These are phyloP conservation scores for Pelvicachromis taeniatus DNA, from an alignment of 2,113 vertebrate genomes.

Conservation along the genomic window DNA sequence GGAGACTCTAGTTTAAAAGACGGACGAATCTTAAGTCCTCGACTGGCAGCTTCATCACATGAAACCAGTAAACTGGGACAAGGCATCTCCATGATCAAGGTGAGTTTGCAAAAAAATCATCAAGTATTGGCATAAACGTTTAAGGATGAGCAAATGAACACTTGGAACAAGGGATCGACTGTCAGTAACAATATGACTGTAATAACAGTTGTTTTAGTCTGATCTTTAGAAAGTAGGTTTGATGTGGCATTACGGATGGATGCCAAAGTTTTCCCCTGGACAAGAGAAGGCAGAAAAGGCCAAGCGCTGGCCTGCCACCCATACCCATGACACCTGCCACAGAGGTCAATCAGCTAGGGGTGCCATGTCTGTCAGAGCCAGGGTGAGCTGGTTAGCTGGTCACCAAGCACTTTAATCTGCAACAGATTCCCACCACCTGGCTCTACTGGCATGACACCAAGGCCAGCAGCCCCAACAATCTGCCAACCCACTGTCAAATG, in stretches of 20 bases:
- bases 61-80: background rate
- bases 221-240: background rate
- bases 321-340: conserved; percentile 27
- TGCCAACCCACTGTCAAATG: conserved; percentile 42
- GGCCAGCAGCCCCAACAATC: conserved; percentile 28
- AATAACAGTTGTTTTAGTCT: background rate
- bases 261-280: background rate
- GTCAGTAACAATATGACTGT: background rate
- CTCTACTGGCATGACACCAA: conserved; percentile 54
- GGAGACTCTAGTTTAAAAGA: background rate
- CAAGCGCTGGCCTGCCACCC: conserved; percentile 25
- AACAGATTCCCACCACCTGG: conserved; percentile 68
- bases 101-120: too few relatives aligned
- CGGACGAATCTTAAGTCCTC: background rate
- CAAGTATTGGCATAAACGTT: background rate
- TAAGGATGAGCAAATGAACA: background rate
- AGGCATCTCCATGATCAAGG: background rate
- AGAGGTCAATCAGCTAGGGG: conserved; percentile 41
- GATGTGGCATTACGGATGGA: background rate
- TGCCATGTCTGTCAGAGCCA: conserved; percentile 40
- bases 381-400: conserved; percentile 45
- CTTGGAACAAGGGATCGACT: background rate
- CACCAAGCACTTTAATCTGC: conserved; percentile 64
- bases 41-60: background rate
- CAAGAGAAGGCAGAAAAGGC: background rate